Evolutionary conservation across 2,797 vertebrate genomes (phyloP), one percentile per base, ranked within the genome.

Genomic region (Enteromius trimaculatus): DNA sequence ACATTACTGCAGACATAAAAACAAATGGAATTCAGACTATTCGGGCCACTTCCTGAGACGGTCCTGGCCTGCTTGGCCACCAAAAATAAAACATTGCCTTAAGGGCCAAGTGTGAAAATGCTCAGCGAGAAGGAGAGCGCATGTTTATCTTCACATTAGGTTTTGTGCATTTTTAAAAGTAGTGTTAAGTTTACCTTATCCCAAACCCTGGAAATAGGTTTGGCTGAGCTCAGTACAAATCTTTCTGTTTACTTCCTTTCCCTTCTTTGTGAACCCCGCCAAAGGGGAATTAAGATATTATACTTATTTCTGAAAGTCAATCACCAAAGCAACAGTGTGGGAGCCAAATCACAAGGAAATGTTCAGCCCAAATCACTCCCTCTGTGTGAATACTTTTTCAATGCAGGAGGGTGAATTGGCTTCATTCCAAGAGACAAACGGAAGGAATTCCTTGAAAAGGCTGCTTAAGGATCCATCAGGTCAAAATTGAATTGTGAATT

Each of bases 191-290:
- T 96, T 94, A 95, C 95, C 96, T 97, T 95, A 95, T 93, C 95
- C 94, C 94, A 94, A 94, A 94, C 94, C 93, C 93, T 93, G 95
- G 95, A 92, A 93, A 94, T 92, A 94, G 96, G 95, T 94, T 96
- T 95, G 95, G 96, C 96, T 95, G 93, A 92, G 95, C 97, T 68
- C 62, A 31, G 62, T 42, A 75, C 70, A 76, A 19, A 37, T 69
- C 21, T 81, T 65, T 82, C 58, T 31, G 31, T 76, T 75, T 75
- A 75, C 71, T 82, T 82, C 60, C 71, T 82, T 82, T 29, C 31
- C 31, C 47, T 76, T 68, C 31, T 71, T 84, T 60, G 39, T 65
- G 72, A 82, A 75, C 21, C 49, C 51, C 51, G 26, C 51, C 53
- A 70, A 70, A 77, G 69, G 65, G 81, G 75, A 83, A 83, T 83